These are phyloP conservation scores for Diabrotica virgifera DNA, from an alignment of 1,140 invertebrate genomes.

Conservation along the genomic window DNA sequence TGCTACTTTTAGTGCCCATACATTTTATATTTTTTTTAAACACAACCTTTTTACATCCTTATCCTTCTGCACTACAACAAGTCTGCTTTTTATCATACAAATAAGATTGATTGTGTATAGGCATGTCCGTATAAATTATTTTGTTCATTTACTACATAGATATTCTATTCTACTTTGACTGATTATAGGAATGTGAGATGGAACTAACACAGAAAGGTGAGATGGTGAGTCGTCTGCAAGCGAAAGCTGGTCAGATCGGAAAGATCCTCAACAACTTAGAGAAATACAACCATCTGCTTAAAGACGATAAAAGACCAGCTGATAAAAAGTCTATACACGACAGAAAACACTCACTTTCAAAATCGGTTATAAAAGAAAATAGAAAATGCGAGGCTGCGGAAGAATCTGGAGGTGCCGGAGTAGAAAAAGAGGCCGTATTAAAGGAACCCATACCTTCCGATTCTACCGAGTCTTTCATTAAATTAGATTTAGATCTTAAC, in stretches of 20 bases:
- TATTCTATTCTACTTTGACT: slow-evolving; percentile 8
- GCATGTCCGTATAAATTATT: no score
- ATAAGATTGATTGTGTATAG: no score
- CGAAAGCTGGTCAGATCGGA: slow-evolving; percentile 86
- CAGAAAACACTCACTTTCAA: slow-evolving; percentile 19
- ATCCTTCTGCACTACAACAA: no score
- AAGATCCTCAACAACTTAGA: slow-evolving; percentile 85
- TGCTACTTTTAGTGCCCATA: no score
- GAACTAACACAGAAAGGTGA: slow-evolving; percentile 89
- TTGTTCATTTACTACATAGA: background rate
- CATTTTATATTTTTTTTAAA: no score
- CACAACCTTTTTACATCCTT: no score
- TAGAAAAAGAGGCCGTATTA: slow-evolving; percentile 7
- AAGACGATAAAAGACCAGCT: slow-evolving; percentile 50
- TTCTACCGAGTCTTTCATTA: slow-evolving; percentile 39
- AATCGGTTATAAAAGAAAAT: slow-evolving; percentile 30
- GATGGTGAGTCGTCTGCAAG: slow-evolving; percentile 85
- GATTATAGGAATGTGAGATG: slow-evolving; percentile 82
- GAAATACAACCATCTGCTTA: slow-evolving; percentile 73
- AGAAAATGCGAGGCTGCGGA: slow-evolving; percentile 21
- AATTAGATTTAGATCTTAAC: slow-evolving; percentile 36
- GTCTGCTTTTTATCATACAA: no score
- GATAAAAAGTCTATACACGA: slow-evolving; percentile 27
- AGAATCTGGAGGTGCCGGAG: slow-evolving; percentile 9
- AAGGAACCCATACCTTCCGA: slow-evolving; percentile 32